A percentile compares a stretch with the other conserved stretches of the same genome.
These are phyloP conservation scores for Turritopsis dohrnii DNA, from an alignment of 30 jellyfish, hydroid and myxozoan species.

Conservation along the genomic window DNA sequence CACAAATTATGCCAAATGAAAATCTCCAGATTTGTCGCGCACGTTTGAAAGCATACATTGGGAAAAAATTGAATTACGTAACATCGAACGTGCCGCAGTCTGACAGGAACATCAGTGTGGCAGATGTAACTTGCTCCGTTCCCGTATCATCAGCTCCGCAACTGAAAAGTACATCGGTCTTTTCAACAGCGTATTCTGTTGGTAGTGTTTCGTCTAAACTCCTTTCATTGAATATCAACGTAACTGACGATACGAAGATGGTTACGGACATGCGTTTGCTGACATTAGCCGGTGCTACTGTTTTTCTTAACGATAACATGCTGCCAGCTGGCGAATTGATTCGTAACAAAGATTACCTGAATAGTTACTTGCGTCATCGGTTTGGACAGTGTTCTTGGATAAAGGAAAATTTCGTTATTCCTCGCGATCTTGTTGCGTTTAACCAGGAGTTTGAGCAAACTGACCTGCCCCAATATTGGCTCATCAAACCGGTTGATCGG, in stretches of 20 bases:
- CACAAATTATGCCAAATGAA: constrained; percentile 36
- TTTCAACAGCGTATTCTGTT: not conserved
- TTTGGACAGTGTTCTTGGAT: constrained; percentile 21
- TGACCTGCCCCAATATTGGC: constrained; percentile 50
- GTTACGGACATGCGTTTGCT: not conserved
- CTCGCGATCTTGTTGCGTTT: constrained; percentile 33
- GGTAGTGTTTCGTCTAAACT: not conserved
- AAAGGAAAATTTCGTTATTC: constrained; percentile 17
- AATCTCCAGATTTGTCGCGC: constrained; percentile 17
- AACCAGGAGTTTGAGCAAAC: constrained; percentile 22
- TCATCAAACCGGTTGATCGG: constrained; percentile 36
- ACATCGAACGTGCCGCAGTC: not conserved
- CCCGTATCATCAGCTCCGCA: not conserved
- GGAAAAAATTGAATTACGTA: not conserved
- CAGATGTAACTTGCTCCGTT: not conserved
- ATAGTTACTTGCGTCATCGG: not conserved
- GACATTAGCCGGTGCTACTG: not conserved
- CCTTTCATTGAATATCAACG: not conserved
- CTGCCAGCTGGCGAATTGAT: constrained; percentile 23
- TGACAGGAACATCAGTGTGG: not conserved
- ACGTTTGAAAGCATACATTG: constrained; percentile 20
- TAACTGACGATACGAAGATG: not conserved
- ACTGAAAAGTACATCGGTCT: not conserved
- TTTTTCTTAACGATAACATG: not conserved
- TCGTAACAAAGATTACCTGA: constrained; percentile 24